phyloP scores from a whole-genome alignment of 2,888 invertebrate species.

The Carcina quercana region DNA sequence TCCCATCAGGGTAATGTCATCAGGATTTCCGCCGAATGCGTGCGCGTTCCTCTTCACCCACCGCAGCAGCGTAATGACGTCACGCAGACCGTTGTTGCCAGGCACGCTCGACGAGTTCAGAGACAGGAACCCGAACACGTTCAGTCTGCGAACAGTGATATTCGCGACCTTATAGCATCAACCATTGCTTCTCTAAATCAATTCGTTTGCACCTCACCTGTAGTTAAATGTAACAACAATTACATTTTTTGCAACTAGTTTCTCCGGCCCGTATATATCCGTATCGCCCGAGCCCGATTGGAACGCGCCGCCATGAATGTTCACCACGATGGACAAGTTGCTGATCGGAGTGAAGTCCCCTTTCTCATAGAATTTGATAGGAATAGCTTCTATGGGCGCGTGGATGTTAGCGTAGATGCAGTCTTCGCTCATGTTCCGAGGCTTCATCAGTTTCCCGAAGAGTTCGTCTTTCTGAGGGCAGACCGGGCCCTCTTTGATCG shows the following conservation, averaged over 20 bases:
- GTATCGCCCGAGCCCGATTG: conserved; percentile 53
- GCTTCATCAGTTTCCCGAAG: conserved; percentile 14
- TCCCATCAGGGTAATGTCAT: conserved; percentile 50
- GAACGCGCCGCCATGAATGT: conserved; percentile 61
- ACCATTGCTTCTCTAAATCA: background rate
- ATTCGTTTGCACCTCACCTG: conserved; percentile 31
- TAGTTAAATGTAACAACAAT: conserved; percentile 64
- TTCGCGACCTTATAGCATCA: background rate
- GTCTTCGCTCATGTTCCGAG: conserved; percentile 19
- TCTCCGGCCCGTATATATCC: conserved; percentile 54
- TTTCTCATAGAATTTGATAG: background rate
- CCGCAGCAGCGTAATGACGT: conserved; percentile 47
- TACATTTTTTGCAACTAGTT: conserved; percentile 42
- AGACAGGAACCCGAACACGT: conserved; percentile 60
- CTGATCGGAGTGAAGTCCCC: conserved; percentile 2
- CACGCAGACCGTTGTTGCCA: conserved; percentile 60
- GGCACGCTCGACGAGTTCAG: conserved; percentile 45
- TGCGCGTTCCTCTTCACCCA: conserved; percentile 53
- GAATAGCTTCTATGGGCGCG: conserved; percentile 13
- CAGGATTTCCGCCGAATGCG: conserved; percentile 55
- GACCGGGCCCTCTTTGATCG: conserved; percentile 61
- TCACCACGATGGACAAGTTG: conserved; percentile 48
- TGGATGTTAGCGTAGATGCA: conserved; percentile 21
- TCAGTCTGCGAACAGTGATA: conserved; percentile 31
- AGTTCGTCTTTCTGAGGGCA: conserved; percentile 62